phyloP scores from a whole-genome alignment of 2,797 vertebrate species.

The Sebastes oblongus region DNA sequence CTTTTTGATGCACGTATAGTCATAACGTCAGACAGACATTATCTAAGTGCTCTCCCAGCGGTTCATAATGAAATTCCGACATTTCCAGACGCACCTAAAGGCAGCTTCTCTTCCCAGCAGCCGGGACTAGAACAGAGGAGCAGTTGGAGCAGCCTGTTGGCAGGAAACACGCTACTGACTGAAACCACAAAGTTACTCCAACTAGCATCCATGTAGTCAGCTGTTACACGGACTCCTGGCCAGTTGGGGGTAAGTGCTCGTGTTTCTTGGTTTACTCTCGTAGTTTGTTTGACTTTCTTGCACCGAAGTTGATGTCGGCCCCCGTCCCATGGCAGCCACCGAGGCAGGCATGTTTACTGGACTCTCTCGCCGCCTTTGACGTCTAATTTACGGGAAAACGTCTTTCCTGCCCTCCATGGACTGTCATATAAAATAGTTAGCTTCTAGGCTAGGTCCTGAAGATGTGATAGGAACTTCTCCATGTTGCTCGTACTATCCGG shows the following conservation, averaged over 20 bases:
- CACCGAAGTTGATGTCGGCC: conserved; percentile 36
- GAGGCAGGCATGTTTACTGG: conserved; percentile 55
- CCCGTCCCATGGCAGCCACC: conserved; percentile 10
- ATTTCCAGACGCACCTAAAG: conserved; percentile 39
- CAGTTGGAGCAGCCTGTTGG: not conserved
- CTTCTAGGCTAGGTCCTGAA: not conserved
- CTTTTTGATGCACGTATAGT: not conserved
- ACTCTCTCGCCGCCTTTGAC: conserved; percentile 26
- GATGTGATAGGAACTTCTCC: not conserved
- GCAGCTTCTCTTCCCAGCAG: conserved; percentile 9
- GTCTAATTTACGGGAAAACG: conserved; percentile 26
- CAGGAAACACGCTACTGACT: conserved; percentile 48
- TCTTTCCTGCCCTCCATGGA: not conserved
- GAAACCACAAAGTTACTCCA: conserved; percentile 2
- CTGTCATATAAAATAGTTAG: no score
- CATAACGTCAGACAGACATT: not conserved
- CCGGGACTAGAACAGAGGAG: not conserved
- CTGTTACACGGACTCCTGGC: conserved; percentile 1
- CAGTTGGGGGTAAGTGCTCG: conserved; percentile 56
- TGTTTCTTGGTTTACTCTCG: not conserved
- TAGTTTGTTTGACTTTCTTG: conserved; percentile 3
- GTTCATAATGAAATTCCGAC: fast-evolving
- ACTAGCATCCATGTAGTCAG: conserved; percentile 17
- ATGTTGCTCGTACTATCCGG: not conserved
- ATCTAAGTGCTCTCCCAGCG: not conserved